Base-by-base conservation (phyloP, 1,140 invertebrate species). In the Lucilia cuprina region DNA sequence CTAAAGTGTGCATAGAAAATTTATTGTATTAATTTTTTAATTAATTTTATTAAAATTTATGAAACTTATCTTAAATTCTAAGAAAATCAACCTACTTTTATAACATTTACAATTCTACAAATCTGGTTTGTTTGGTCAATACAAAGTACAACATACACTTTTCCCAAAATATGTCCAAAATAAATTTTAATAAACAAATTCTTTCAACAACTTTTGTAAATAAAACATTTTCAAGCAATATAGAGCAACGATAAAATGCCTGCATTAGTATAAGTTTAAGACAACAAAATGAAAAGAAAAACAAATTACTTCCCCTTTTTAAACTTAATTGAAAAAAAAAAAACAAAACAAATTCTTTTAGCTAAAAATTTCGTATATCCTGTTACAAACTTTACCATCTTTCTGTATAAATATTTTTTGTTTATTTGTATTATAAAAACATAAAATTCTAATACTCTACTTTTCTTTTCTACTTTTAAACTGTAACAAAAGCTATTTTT, bases 71-170 rank as follows among this genome's bases (percentile, higher is more conserved):
- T n/a, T n/a, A n/a, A n/a, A n/a, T n/a, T n/a, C n/a, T n/a, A n/a
- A n/a, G n/a, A n/a, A n/a, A 30, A 30, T 30, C 25, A 3, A 2
- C 25, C 3, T 30, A 30, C 25, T 30, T 30, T 30, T 30, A 30
- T 30, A 1, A 30, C 3, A 30, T 30, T 30, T 2, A 30, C 25
- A 30, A 30, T 30, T 30, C 47, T 85, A 49, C 19, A 85, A 41
- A 84, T 83, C 17, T 74, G 12, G 49, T 70, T 25, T 19, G 65
- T 70, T 21, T 70, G 65, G 65, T 70, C 65, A 70, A 70, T 70
- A 70, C 9, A 70, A 70, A 70, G 65, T 70, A 41, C 75, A 77
- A 77, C 88, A 87, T 87, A 85, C 85, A 86, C 25, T 60, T 60
- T 30, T 60, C 14, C 2, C 0, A 17, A 17, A n/a, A 60, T 60